Base-by-base conservation (phyloP, 2,797 vertebrate genomes). In the Eurystomus glaucurus region DNA sequence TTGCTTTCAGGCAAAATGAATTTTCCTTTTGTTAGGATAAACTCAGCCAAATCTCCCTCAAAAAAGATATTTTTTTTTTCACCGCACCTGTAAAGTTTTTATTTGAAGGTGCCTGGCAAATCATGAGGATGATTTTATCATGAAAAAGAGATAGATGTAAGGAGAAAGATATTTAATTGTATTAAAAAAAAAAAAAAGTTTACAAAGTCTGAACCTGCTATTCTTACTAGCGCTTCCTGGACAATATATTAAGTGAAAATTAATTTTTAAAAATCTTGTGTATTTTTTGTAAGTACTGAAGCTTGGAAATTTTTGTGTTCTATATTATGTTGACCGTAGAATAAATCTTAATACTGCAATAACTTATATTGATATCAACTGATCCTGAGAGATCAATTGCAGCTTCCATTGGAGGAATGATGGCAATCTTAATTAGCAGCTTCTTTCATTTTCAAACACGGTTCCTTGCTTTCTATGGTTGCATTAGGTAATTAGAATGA, bases 51-150 rank as follows among this genome's bases (percentile, higher is more conserved):
- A 25, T 31, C 4, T 77, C 39, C 66, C 37, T 37, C 37, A 37
- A 10, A 22, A 22, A 43, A 72, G 45, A 50, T 22, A 25, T 20
- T 9, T 11, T 37, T 37, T 37, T 37, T 85, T 93, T 71, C 31
- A 45, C 0, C 0, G 0, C 7, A 54, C 3, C 15, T 46, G 11
- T 12, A 16, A 62, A 76, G 11, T 29, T 71, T 58, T 92, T 72
- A 23, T 68, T 61, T 50, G 41, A 76, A 15, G 10, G 76, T 64
- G 79, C n/a, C 45, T n/a, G 29, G 62, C 8, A 68, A 68, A 64
- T 51, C 45, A 6, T 22, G 54, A 60, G 11, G 39, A 54, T 54
- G 2, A 60, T 58, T 64, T 84, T 10, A 23, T n/a, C 1, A 48
- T 12, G 4, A 48, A 66, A 87, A 83, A 45, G 20, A 58, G 11